Evolutionary conservation across 2,797 vertebrate genomes (phyloP).

Genomic region (Prionace glauca): DNA sequence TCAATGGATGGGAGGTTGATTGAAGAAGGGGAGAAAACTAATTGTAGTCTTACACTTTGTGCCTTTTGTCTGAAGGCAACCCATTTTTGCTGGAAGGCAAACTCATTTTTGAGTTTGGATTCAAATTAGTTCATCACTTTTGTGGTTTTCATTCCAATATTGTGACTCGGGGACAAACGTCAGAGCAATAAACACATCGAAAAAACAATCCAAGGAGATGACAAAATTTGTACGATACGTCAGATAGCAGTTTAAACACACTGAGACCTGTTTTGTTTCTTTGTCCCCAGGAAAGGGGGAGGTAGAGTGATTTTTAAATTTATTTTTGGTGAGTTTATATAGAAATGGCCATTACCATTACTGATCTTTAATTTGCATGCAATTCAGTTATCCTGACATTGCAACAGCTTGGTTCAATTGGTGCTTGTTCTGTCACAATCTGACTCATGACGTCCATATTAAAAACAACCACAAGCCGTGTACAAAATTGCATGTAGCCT

Average conservation of each 20-base stretch:
- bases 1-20: no score
- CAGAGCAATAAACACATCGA: background rate
- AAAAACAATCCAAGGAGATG: background rate
- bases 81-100: background rate
- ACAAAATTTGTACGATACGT: background rate
- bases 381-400: background rate
- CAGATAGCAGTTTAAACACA: background rate
- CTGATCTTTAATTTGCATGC: background rate
- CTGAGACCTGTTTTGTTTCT: background rate
- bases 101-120: background rate
- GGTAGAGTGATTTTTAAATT: background rate
- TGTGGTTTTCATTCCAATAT: background rate
- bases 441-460: background rate
- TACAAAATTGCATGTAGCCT: background rate
- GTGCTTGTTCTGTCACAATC: no score
- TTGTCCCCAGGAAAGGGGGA: background rate
- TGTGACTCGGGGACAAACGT: background rate
- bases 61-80: background rate
- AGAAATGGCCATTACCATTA: background rate
- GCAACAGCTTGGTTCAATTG: background rate
- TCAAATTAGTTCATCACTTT: background rate
- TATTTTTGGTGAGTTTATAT: background rate
- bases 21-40: background rate
- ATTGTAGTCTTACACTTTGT: background rate
- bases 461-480: background rate